Base-by-base conservation (phyloP, 2,888 invertebrate genomes). In the Pandemis cinnamomeana region DNA sequence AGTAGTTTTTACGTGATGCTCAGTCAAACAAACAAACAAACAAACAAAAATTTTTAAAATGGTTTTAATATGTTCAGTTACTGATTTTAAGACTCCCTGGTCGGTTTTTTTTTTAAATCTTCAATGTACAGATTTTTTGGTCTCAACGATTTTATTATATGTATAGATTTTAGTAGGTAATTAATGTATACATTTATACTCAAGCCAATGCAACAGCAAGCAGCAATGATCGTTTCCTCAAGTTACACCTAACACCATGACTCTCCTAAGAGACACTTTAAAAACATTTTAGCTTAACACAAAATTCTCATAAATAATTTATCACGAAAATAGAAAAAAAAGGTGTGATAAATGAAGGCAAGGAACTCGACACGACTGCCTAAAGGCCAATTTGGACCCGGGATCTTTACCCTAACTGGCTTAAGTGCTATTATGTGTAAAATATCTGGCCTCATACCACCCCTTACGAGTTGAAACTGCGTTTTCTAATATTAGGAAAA, bases 381-480 rank as follows among this genome's bases (percentile, higher is more conserved):
- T 77, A 77, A 79, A 76, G 77, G 76, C 73, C 74, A 77, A 77
- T 79, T 80, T 76, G 77, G 76, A 44, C 73, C 71, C 71, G 70
- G 70, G 75, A 76, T 78, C 75, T 77, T 77, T 78, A 75, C 76
- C 77, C 77, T 71, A 76, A 77, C 78, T 75, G 75, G 75, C 78
- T 77, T 78, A 79, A 82, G 79, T 79, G 79, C 80, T 76, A 78
- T 80, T 80, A 78, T 75, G 79, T 79, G 78, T 80, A 79, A 82
- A 81, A 80, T 80, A 82, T 80, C 73, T 75, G 72, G 77, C 76
- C 78, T 77, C 76, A 77, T 75, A 77, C 77, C 77, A 78, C 76
- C 77, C 76, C 76, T 80, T 75, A 63, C 42, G 15, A 67, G 48
- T 67, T 68, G 64, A 73, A 68, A 71, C 67, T 67, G 70, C 53